These are phyloP conservation scores for Eriocheir sinensis DNA, from an alignment of 1,140 invertebrate genomes.

Conservation along the genomic window DNA sequence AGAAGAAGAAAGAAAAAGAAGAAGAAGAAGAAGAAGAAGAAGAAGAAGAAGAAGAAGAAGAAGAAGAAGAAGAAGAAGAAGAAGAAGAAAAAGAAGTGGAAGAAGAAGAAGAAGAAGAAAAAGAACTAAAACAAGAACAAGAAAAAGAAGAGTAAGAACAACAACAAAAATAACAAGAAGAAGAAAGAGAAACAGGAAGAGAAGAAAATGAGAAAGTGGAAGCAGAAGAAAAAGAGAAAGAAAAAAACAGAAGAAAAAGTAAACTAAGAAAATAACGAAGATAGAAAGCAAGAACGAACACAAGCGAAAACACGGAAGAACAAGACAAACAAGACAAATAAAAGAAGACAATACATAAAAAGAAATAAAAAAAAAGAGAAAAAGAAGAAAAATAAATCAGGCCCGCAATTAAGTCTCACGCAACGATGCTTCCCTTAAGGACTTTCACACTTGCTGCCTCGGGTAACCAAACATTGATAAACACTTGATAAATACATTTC, in stretches of 20 bases:
- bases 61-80: background rate
- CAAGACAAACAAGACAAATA: background rate
- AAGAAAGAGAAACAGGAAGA: background rate
- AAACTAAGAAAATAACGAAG: background rate
- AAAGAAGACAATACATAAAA: no score
- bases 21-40: slow-evolving; percentile 16
- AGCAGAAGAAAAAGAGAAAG: background rate
- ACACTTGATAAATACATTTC: no score
- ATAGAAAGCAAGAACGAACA: no score
- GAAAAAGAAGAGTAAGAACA: background rate
- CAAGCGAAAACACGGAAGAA: background rate
- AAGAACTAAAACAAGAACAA: background rate
- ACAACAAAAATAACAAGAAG: background rate
- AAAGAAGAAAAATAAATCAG: background rate
- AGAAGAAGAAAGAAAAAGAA: background rate
- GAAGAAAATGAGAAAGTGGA: background rate
- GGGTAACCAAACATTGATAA: no score
- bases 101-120: background rate
- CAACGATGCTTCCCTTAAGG: no score
- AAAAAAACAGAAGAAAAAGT: background rate
- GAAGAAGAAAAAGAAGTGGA: background rate
- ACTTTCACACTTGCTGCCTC: no score
- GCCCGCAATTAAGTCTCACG: no score
- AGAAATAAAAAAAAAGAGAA: background rate
- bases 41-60: no score